These are phyloP conservation scores for Drosophila jambulina DNA, from an alignment of 1,140 invertebrate species.

Conservation along the genomic window DNA sequence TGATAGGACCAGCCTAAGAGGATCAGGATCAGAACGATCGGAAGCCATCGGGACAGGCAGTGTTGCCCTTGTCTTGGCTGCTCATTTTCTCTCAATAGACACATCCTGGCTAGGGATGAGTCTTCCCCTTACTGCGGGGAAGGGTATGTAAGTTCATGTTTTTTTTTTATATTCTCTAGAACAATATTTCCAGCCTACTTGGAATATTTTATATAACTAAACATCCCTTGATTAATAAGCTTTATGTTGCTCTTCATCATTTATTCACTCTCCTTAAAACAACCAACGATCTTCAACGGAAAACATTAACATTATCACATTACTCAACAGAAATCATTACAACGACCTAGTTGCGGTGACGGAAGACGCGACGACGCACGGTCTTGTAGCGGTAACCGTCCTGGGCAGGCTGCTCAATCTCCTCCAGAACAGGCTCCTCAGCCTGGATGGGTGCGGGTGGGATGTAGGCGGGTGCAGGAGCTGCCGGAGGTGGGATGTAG, in stretches of 20 bases:
- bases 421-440: slow-evolving; percentile 58
- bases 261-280: slow-evolving; percentile 31
- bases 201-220: no score
- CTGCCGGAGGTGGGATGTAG: slow-evolving; percentile 62
- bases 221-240: not conserved
- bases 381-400: slow-evolving; percentile 83
- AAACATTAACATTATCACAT: slow-evolving; percentile 55
- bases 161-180: not conserved
- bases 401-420: slow-evolving; percentile 74
- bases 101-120: slow-evolving; percentile 11
- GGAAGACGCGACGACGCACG: slow-evolving; percentile 77
- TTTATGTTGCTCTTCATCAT: slow-evolving; percentile 7
- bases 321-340: slow-evolving; percentile 48
- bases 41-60: not conserved
- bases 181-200: slow-evolving; percentile 1
- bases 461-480: slow-evolving; percentile 50
- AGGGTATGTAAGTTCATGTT: not conserved
- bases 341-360: slow-evolving; percentile 66
- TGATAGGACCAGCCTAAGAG: slow-evolving; percentile 24
- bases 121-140: not conserved
- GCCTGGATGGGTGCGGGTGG: slow-evolving; percentile 53
- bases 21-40: not conserved
- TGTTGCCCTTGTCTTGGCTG: not conserved
- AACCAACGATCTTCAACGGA: slow-evolving; percentile 13
- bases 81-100: not conserved